These are phyloP conservation scores for Podilymbus podiceps DNA, from an alignment of 2,113 vertebrate genomes.

Conservation along the genomic window DNA sequence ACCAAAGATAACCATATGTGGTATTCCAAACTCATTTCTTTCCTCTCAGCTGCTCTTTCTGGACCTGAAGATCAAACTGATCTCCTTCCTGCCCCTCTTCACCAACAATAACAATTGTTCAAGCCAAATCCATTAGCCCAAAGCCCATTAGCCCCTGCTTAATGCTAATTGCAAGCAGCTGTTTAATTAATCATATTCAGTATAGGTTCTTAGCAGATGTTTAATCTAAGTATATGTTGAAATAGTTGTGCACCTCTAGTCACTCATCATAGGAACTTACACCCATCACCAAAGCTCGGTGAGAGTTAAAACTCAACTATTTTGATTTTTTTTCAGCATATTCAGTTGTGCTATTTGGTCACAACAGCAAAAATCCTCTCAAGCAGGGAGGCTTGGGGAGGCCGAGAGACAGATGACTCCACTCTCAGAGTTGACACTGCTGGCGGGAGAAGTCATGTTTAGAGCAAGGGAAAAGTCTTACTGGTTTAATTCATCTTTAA, in stretches of 20 bases:
- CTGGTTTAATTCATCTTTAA: neutral
- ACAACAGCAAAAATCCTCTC: neutral
- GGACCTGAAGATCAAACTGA: neutral
- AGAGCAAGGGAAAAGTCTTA: neutral
- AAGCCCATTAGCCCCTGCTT: neutral
- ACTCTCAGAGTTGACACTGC: neutral
- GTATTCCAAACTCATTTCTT: fast-evolving
- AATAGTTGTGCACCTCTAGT: neutral
- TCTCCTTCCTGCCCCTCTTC: neutral
- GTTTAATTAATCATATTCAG: neutral
- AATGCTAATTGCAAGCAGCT: neutral
- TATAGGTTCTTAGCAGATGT: neutral
- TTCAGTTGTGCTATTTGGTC: neutral
- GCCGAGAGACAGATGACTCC: neutral
- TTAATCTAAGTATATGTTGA: neutral
- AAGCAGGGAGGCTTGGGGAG: neutral
- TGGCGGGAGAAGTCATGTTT: neutral
- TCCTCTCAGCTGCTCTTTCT: neutral
- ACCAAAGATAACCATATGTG: fast-evolving
- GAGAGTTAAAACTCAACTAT: neutral
- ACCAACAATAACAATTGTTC: neutral
- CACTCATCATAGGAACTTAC: neutral
- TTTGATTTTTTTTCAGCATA: neutral
- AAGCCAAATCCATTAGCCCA: neutral
- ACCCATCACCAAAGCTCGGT: neutral